Conservation (phyloP, 2,797 vertebrate species). For the Microctenopoma stevenorrisi region DNA sequence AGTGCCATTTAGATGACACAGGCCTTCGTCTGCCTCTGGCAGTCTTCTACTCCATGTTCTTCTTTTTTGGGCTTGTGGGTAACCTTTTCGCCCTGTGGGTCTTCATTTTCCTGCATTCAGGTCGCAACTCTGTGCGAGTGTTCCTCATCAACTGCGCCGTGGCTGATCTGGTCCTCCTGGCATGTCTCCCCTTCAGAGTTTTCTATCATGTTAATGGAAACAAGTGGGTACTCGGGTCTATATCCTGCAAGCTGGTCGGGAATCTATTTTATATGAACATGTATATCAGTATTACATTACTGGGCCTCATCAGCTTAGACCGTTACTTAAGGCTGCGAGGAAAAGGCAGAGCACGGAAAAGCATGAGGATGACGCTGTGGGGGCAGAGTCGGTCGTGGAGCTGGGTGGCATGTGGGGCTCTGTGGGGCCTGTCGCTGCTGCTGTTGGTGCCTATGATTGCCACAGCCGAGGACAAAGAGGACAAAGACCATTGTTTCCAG, state of each 20-base stretch:
- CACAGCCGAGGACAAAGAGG: conserved; percentile 46
- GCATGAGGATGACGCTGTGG: conserved; percentile 47
- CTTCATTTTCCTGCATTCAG: conserved; percentile 87
- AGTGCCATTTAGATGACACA: conserved; percentile 75
- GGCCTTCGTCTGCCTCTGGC: conserved; percentile 80
- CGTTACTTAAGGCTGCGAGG: conserved; percentile 85
- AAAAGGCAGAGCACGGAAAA: conserved; percentile 62
- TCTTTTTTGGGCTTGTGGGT: conserved; percentile 87
- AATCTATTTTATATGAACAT: conserved; percentile 89
- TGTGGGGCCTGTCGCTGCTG: conserved; percentile 66
- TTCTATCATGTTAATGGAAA: conserved; percentile 85
- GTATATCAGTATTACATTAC: conserved; percentile 87
- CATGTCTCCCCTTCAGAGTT: conserved; percentile 93
- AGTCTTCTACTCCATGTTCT: conserved; percentile 87
- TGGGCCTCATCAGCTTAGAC: conserved; percentile 89
- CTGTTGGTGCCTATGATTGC: conserved; percentile 50
- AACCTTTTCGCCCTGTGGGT: conserved; percentile 93
- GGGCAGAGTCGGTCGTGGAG: conserved; percentile 75
- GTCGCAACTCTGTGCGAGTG: conserved; percentile 92
- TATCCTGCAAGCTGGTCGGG: conserved; percentile 89
- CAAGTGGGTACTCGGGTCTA: conserved; percentile 83
- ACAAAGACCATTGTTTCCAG: conserved; percentile 85
- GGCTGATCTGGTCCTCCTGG: conserved; percentile 91
- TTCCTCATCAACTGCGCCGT: conserved; percentile 93
- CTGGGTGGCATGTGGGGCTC: conserved; percentile 59